Evolutionary conservation across 2,113 vertebrate species (phyloP).

Genomic region (Plecotus auritus): DNA sequence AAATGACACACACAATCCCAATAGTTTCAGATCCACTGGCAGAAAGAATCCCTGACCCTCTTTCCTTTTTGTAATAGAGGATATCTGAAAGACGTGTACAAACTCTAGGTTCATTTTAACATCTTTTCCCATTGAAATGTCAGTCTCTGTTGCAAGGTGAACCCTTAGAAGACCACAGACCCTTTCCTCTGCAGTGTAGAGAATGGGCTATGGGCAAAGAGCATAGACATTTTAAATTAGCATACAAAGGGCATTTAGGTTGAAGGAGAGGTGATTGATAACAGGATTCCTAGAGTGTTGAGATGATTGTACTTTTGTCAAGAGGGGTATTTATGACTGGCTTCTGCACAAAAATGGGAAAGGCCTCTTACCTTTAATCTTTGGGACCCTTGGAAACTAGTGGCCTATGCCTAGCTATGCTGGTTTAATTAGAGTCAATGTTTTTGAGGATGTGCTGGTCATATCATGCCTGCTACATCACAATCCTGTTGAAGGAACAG

Average conservation of each 20-base stretch:
- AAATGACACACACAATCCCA: not conserved
- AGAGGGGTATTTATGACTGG: not conserved
- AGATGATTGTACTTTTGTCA: not conserved
- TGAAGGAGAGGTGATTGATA: not conserved
- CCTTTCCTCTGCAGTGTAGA: not conserved
- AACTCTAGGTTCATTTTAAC: not conserved
- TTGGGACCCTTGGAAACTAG: rapidly evolving
- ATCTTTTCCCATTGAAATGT: not conserved
- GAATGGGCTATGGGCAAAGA: not conserved
- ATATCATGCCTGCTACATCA: not conserved
- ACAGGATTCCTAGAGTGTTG: not conserved
- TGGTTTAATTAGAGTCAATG: not conserved
- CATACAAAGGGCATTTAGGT: not conserved
- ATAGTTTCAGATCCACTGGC: not conserved
- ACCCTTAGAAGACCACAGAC: not conserved
- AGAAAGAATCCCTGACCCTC: not conserved
- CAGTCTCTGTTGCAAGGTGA: not conserved
- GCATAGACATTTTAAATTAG: not conserved
- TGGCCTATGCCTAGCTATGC: not conserved
- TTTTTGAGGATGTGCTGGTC: not conserved
- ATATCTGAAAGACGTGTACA: not conserved
- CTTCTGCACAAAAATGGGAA: not conserved
- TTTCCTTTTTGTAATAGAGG: not conserved
- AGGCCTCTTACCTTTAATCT: not conserved
- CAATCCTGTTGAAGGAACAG: not conserved